phyloP scores from a whole-genome alignment of 2,888 invertebrate genomes.

The Phortica okadai region DNA sequence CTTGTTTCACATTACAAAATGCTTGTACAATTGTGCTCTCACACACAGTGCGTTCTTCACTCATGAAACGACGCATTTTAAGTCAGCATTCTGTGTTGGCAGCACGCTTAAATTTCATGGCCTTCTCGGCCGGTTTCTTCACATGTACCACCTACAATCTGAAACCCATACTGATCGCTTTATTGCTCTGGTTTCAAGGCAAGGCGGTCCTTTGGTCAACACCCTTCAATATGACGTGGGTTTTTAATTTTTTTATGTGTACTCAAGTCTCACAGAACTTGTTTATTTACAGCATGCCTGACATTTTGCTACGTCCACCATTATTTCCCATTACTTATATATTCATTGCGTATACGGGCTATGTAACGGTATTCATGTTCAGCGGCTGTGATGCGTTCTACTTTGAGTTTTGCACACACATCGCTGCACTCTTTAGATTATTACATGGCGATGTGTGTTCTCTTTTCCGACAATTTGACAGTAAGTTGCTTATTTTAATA shows the following conservation, averaged over 20 bases:
- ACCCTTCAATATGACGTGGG: constrained; percentile 72
- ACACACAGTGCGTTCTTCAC: background rate
- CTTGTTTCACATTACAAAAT: background rate
- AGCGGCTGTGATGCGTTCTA: constrained; percentile 68
- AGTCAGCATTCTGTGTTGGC: constrained; percentile 50
- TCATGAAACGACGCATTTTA: constrained; percentile 41
- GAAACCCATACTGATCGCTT: constrained; percentile 58
- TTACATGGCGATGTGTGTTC: constrained; percentile 53
- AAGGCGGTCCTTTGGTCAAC: constrained; percentile 54
- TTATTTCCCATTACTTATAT: constrained; percentile 60
- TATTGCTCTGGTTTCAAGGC: constrained; percentile 48
- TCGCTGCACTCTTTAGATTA: constrained; percentile 53
- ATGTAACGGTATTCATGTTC: constrained; percentile 67
- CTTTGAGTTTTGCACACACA: constrained; percentile 65
- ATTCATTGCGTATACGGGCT: constrained; percentile 66
- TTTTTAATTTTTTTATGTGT: constrained; percentile 13
- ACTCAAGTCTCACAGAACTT: background rate
- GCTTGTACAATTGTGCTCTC: background rate
- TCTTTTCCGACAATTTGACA: constrained; percentile 47
- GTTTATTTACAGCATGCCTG: constrained; percentile 56
- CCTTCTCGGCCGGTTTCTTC: constrained; percentile 62
- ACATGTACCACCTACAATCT: constrained; percentile 60
- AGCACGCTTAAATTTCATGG: constrained; percentile 63
- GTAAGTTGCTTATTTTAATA: constrained; percentile 35
- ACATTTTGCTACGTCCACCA: constrained; percentile 43